phyloP scores from a whole-genome alignment of 2,113 vertebrate genomes.

The Microcebus tavaratra region DNA sequence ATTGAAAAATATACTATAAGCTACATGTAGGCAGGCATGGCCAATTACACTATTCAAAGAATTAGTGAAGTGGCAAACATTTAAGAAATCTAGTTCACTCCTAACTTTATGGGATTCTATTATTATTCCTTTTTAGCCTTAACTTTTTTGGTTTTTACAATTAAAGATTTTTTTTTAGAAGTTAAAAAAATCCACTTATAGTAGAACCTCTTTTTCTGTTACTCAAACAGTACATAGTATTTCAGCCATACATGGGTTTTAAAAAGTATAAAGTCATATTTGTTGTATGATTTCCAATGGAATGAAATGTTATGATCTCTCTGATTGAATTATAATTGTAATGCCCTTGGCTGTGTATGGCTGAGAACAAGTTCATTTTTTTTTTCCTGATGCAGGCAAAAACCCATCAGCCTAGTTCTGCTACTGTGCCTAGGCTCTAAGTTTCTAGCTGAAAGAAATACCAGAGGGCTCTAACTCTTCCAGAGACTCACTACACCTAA shows the following conservation, averaged over 20 bases:
- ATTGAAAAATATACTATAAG: background rate
- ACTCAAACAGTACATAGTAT: background rate
- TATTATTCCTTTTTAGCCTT: background rate
- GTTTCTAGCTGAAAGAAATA: background rate
- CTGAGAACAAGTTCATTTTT: conserved; percentile 36
- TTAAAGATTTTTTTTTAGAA: background rate
- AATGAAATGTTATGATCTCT: background rate
- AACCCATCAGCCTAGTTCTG: background rate
- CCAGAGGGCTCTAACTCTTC: background rate
- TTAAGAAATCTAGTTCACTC: background rate
- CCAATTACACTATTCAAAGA: background rate
- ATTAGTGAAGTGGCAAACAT: background rate
- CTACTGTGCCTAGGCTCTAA: background rate
- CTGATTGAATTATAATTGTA: conserved; percentile 52
- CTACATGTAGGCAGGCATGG: background rate
- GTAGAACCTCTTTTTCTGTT: background rate
- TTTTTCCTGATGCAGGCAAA: background rate
- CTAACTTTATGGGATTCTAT: background rate
- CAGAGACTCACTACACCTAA: background rate
- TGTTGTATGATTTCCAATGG: background rate
- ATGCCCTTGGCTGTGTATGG: background rate
- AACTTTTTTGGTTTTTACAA: background rate
- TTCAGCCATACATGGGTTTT: background rate
- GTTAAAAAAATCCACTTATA: background rate
- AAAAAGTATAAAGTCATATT: background rate